phyloP scores from a whole-genome alignment of 2,888 invertebrate species.

The Phortica magna region DNA sequence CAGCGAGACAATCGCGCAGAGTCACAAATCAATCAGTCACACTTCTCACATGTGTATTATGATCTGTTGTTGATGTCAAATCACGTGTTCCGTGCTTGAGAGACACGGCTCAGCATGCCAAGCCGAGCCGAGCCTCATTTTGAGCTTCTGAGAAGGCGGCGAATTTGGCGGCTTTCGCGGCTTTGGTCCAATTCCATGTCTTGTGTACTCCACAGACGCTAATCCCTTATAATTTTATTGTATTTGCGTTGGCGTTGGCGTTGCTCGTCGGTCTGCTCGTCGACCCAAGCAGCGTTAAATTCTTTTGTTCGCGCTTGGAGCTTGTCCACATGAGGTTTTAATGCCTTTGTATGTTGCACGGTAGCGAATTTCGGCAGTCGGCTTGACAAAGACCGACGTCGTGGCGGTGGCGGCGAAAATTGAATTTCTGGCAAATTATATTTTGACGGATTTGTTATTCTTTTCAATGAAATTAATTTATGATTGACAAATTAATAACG shows the following conservation, averaged over 20 bases:
- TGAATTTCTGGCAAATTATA: constrained; percentile 24
- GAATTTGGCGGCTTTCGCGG: neutral
- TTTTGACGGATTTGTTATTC: neutral
- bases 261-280: constrained; percentile 46
- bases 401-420: constrained; percentile 21
- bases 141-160: constrained; percentile 58
- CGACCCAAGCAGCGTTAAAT: neutral
- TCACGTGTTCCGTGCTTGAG: too few relatives aligned
- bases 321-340: neutral
- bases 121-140: too few relatives aligned
- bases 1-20: neutral
- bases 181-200: constrained; percentile 36
- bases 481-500: constrained; percentile 30
- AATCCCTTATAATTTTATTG: constrained; percentile 71
- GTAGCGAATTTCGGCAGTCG: constrained; percentile 65
- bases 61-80: constrained; percentile 9
- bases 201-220: constrained; percentile 56
- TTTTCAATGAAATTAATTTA: constrained; percentile 2
- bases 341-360: constrained; percentile 21
- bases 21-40: constrained; percentile 71
- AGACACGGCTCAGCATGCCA: neutral
- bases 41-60: constrained; percentile 44
- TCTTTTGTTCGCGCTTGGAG: neutral
- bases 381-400: constrained; percentile 60
- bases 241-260: constrained; percentile 49